These are phyloP conservation scores for Sitta europaea DNA, from an alignment of 2,113 vertebrate genomes.

Conservation along the genomic window DNA sequence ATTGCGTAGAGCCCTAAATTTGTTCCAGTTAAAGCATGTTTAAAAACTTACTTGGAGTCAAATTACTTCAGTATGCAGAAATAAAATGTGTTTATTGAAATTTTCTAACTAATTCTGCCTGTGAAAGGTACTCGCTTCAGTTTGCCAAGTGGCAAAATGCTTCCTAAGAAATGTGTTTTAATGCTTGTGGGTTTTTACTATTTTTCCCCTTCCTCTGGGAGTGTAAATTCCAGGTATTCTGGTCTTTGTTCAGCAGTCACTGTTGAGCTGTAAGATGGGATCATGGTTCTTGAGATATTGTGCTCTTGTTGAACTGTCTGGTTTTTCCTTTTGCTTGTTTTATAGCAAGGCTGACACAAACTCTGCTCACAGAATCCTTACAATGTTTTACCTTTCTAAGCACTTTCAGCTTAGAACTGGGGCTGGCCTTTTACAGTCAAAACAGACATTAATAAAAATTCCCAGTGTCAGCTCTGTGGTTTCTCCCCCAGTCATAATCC, in stretches of 20 bases:
- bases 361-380: neutral
- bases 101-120: neutral
- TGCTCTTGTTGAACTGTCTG: neutral
- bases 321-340: neutral
- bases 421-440: neutral
- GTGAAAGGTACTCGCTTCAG: neutral
- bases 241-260: neutral
- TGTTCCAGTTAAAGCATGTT: conserved; percentile 17
- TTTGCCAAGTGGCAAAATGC: neutral
- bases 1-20: neutral
- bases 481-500: neutral
- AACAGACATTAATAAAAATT: neutral
- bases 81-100: neutral
- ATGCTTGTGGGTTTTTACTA: neutral
- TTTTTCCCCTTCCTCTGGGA: neutral
- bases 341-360: rapidly evolving
- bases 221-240: neutral
- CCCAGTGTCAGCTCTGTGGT: neutral
- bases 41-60: neutral
- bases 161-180: neutral
- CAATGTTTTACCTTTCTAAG: neutral
- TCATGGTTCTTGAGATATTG: rapidly evolving
- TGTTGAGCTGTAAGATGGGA: neutral
- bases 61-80: neutral
- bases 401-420: neutral